phyloP scores from a whole-genome alignment of 2,888 invertebrate species.

The Chrysopilus asiliformis region DNA sequence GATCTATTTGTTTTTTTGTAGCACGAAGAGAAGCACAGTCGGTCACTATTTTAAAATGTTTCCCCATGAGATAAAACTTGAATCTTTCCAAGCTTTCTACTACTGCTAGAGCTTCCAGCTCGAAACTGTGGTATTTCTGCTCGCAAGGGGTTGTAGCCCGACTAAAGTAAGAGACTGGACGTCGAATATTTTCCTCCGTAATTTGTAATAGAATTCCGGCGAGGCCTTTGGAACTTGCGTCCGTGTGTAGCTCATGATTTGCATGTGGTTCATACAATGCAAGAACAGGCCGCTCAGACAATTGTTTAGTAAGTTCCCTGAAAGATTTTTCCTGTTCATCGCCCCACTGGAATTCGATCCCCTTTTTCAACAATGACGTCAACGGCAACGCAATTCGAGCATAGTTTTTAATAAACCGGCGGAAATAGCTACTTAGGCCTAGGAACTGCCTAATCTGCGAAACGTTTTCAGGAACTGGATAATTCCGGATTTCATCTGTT shows the following conservation, averaged over 20 bases:
- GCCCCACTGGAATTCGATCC: not conserved
- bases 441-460: slow-evolving; percentile 17
- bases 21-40: not conserved
- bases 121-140: slow-evolving; percentile 15
- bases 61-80: not conserved
- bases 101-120: slow-evolving; percentile 15
- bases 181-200: not conserved
- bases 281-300: too few species aligned
- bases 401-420: slow-evolving; percentile 17
- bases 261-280: too few species aligned
- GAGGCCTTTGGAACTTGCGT: slow-evolving; percentile 5
- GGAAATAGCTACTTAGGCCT: slow-evolving; percentile 18
- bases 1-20: not conserved
- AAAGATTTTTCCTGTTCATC: too few species aligned
- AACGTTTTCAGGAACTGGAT: slow-evolving; percentile 11
- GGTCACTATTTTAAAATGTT: not conserved
- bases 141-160: slow-evolving; percentile 15
- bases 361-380: slow-evolving; percentile 14
- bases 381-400: slow-evolving; percentile 15
- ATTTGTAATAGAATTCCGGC: slow-evolving; percentile 6
- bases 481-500: slow-evolving; percentile 10
- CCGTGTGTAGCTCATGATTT: slow-evolving; percentile 8
- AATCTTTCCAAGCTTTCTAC: not conserved
- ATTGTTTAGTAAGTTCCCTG: too few species aligned
- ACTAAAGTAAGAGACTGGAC: slow-evolving; percentile 6